A percentile compares a stretch with the other conserved stretches of the same genome.
Evolutionary conservation across 2,797 vertebrate genomes (phyloP).

Genomic region (Sphenopsis melanotis): DNA sequence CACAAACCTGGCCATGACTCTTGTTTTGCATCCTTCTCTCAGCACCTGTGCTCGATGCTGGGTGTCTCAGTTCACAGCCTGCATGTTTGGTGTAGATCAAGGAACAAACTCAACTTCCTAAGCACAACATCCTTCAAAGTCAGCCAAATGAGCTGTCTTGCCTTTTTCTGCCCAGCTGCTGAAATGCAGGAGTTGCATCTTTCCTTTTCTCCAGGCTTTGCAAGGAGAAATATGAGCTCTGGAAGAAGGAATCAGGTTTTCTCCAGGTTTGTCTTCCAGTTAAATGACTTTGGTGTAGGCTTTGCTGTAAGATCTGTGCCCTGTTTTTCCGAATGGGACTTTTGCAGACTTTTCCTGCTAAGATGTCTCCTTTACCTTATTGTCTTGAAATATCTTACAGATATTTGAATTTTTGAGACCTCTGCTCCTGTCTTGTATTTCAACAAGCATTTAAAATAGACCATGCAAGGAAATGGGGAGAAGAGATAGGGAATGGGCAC

Average conservation of each 20-base stretch:
- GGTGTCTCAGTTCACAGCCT: not conserved
- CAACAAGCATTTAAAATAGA: not conserved
- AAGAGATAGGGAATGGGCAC: not conserved
- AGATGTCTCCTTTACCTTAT: not conserved
- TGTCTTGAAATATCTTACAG: not conserved
- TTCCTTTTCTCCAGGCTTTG: not conserved
- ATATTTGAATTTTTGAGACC: not conserved
- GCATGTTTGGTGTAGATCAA: not conserved
- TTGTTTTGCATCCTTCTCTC: not conserved
- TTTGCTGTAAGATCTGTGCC: not conserved
- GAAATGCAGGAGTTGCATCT: accelerated
- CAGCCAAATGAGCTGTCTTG: not conserved
- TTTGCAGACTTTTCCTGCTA: not conserved
- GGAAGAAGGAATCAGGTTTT: not conserved
- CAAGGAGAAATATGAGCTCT: not conserved
- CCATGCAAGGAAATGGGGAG: not conserved
- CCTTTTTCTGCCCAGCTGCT: not conserved
- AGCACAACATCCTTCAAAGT: not conserved
- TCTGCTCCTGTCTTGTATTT: not conserved
- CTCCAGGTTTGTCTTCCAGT: not conserved
- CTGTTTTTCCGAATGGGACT: not conserved
- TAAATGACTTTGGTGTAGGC: not conserved
- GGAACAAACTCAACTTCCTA: not conserved
- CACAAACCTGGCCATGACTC: not conserved
- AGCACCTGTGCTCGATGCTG: accelerated